Evolutionary conservation across 1,140 invertebrate species (phyloP).

Genomic region (Diorhabda elongata): DNA sequence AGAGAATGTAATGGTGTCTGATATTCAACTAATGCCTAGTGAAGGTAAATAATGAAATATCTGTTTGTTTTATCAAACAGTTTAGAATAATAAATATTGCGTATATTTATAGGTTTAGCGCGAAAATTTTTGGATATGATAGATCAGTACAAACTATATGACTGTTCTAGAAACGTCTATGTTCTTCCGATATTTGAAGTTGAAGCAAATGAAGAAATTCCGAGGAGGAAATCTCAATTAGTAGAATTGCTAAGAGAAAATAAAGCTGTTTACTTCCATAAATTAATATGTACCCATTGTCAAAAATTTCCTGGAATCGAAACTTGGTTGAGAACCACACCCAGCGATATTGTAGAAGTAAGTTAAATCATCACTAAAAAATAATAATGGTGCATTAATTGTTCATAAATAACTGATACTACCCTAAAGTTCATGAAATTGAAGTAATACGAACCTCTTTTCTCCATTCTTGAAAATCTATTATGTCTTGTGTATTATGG

Average conservation of each 20-base stretch:
- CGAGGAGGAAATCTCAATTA: conserved; percentile 55
- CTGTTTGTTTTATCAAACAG: background rate
- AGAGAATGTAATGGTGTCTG: conserved; percentile 67
- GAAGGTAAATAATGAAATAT: conserved; percentile 36
- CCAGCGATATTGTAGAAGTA: conserved; percentile 48
- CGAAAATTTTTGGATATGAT: conserved; percentile 61
- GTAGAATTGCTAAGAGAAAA: conserved; percentile 49
- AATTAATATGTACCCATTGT: conserved; percentile 66
- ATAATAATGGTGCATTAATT: too few species aligned
- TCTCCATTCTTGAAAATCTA: too few species aligned
- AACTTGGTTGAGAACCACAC: conserved; percentile 59
- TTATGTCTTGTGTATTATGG: too few species aligned
- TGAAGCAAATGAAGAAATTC: conserved; percentile 56
- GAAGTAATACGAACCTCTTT: too few species aligned
- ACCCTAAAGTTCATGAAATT: too few species aligned
- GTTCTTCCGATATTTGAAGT: conserved; percentile 75
- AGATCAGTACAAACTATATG: conserved; percentile 33
- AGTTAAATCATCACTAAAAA: background rate
- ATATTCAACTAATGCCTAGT: conserved; percentile 72
- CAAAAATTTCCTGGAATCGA: conserved; percentile 73
- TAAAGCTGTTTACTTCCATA: conserved; percentile 62
- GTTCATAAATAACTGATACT: too few species aligned
- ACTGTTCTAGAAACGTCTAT: conserved; percentile 53
- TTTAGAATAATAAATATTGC: background rate
- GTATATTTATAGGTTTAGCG: conserved; percentile 46